Percentiles rank a stretch among this genome's conserved stretches.
Evolutionary conservation across 2,113 vertebrate species (phyloP).

Genomic region (Sclerurus mexicanus): DNA sequence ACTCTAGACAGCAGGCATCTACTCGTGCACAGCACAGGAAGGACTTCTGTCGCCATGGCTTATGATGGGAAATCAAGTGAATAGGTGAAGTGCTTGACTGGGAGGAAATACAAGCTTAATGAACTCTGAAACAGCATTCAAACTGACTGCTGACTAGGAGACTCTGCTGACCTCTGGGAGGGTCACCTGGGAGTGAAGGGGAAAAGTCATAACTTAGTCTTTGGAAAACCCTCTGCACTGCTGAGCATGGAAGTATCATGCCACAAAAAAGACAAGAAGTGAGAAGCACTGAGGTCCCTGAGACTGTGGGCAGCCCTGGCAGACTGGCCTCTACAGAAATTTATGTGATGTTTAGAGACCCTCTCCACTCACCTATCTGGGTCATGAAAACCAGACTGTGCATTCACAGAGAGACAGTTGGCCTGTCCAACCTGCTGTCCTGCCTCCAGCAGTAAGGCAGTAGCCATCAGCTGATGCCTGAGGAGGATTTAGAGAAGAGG

Average conservation of each 20-base stretch:
- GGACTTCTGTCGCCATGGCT: rapidly evolving
- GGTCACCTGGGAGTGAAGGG: background rate
- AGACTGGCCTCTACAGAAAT: background rate
- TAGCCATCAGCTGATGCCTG: background rate
- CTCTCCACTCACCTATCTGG: background rate
- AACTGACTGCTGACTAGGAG: background rate
- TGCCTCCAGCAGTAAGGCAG: background rate
- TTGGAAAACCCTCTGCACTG: background rate
- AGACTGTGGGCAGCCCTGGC: background rate
- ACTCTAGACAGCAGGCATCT: background rate
- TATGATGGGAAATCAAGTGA: background rate
- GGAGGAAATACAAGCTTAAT: background rate
- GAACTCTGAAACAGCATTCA: background rate
- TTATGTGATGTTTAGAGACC: background rate
- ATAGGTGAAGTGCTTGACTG: background rate
- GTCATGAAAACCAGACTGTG: background rate
- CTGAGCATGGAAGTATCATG: background rate
- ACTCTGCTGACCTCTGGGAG: background rate
- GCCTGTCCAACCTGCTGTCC: background rate
- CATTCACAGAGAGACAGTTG: background rate
- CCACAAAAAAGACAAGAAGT: background rate
- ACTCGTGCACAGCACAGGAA: background rate
- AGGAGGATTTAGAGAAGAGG: background rate
- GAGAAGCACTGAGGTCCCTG: rapidly evolving
- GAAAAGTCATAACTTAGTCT: background rate